Evolutionary conservation across 2,113 vertebrate species (phyloP).

Genomic region (Struthidea cinerea): DNA sequence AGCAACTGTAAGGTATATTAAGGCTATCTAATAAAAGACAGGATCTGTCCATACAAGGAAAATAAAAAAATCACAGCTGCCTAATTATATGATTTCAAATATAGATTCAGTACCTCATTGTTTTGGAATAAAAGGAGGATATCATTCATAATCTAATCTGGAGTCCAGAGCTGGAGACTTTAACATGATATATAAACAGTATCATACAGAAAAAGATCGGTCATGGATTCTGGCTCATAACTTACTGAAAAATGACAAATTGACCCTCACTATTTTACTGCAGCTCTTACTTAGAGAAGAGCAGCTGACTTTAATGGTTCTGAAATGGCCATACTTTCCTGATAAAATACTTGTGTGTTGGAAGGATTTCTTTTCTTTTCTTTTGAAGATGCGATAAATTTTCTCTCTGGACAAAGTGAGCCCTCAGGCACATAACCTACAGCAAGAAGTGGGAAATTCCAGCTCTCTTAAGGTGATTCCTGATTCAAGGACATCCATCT

Average conservation of each 20-base stretch:
- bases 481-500: background rate
- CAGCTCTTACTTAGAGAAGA: background rate
- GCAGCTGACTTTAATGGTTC: background rate
- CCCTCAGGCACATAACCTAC: background rate
- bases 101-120: background rate
- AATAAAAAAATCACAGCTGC: background rate
- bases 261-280: background rate
- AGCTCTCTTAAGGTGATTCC: background rate
- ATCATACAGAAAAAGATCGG: background rate
- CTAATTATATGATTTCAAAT: slow-evolving; percentile 3
- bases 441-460: background rate
- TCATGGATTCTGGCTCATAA: background rate
- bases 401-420: background rate
- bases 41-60: background rate
- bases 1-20: background rate
- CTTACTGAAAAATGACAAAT: background rate
- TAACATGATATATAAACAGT: background rate
- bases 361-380: background rate
- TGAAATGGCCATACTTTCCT: background rate
- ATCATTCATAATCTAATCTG: background rate
- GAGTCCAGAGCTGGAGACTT: background rate
- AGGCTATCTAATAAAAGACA: background rate
- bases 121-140: background rate
- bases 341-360: background rate
- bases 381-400: background rate